Evolutionary conservation across 1,140 invertebrate species (phyloP).

Genomic region (Leptonema lineaticorne): DNA sequence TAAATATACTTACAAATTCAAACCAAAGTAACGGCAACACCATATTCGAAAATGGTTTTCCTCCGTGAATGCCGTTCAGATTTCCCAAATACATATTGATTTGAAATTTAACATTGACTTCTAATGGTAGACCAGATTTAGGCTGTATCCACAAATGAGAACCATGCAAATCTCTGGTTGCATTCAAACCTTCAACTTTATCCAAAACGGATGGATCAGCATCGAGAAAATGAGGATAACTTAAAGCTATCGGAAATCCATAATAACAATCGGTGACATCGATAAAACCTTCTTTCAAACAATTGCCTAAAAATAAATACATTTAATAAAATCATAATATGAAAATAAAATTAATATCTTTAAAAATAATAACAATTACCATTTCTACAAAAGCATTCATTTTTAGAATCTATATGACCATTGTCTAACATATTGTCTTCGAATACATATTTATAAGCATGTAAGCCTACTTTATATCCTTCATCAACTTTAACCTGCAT

Average conservation of each 20-base stretch:
- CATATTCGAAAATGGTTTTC: conserved; percentile 65
- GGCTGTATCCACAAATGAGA: conserved; percentile 53
- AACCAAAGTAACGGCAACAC: conserved; percentile 78
- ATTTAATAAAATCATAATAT: not conserved
- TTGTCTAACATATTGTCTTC: conserved; percentile 75
- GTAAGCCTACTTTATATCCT: conserved; percentile 58
- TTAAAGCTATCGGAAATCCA: conserved; percentile 80
- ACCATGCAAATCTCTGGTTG: conserved; percentile 54
- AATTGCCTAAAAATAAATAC: conserved; percentile 54
- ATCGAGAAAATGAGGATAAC: conserved; percentile 86
- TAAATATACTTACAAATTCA: conserved; percentile 71
- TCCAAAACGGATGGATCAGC: conserved; percentile 66
- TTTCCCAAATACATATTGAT: conserved; percentile 79
- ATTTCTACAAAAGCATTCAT: conserved; percentile 76
- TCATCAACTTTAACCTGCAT: conserved; percentile 62
- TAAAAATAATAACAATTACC: conserved; percentile 43
- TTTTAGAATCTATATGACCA: conserved; percentile 66
- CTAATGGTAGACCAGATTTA: conserved; percentile 72
- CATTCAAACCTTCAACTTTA: conserved; percentile 69
- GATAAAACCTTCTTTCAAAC: conserved; percentile 69
- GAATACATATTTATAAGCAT: conserved; percentile 68
- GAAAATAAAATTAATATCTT: not conserved
- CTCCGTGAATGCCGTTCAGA: conserved; percentile 61
- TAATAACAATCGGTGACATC: conserved; percentile 83
- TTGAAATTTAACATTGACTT: conserved; percentile 74